Conservation (phyloP, 2,797 vertebrate genomes). For the Okamejei kenojei region DNA sequence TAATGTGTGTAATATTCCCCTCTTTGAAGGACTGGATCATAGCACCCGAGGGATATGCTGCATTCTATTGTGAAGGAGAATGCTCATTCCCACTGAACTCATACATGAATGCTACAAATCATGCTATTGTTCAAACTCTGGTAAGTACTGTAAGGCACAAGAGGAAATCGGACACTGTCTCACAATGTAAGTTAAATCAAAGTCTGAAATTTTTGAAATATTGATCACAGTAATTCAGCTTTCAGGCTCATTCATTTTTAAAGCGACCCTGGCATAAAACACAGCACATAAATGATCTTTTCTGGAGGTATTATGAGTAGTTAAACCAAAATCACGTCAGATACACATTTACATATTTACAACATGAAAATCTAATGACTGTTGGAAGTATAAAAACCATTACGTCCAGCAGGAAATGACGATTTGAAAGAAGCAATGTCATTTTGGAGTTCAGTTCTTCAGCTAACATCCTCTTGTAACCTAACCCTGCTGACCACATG, state of each 20-base stretch:
- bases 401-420: too few relatives aligned
- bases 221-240: neutral
- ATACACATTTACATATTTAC: too few relatives aligned
- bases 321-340: too few relatives aligned
- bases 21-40: constrained; percentile 89
- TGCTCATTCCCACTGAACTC: constrained; percentile 94
- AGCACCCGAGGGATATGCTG: constrained; percentile 88
- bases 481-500: too few relatives aligned
- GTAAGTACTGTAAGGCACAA: constrained; percentile 59
- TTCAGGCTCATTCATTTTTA: neutral
- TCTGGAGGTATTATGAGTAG: too few relatives aligned
- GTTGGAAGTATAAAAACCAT: too few relatives aligned
- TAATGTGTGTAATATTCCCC: neutral
- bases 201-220: neutral
- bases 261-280: neutral
- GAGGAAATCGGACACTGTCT: neutral
- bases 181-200: neutral
- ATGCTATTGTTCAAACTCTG: constrained; percentile 95
- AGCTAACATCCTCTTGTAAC: too few relatives aligned
- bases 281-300: neutral
- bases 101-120: constrained; percentile 98
- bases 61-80: constrained; percentile 95
- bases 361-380: too few relatives aligned
- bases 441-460: too few relatives aligned
- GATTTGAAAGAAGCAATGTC: too few relatives aligned